Base-by-base conservation (phyloP, 2,113 vertebrate species). In the Vulpes lagopus region DNA sequence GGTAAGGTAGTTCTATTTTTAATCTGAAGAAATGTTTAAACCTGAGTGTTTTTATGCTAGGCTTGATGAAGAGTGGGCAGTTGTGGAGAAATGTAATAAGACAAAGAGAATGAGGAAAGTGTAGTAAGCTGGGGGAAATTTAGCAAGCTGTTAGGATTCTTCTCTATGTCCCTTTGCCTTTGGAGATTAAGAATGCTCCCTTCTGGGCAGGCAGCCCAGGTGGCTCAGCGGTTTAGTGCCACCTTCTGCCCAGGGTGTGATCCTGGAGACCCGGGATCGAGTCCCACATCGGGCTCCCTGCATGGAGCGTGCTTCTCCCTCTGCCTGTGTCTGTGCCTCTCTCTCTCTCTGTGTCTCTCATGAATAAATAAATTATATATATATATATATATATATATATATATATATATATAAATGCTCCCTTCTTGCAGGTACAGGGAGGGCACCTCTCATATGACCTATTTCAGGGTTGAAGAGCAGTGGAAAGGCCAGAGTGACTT, bases 101-200 rank as follows among this genome's bases (percentile, higher is more conserved):
- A 79, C 82, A 60, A 78, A 35, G 60, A 85, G 32, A 60, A 60
- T 79, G 60, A 91, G 57, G 64, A 91, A 67, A 59, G 69, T 78
- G 49, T 74, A 30, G 65, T 91, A 78, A 91, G 60, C 8, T 59
- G 35, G 71, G 27, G 60, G 65, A n/a, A 65, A 43, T 83, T 69
- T 91, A 90, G 60, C 60, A 95, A 51, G 67, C 9, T 78, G 35
- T 78, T 85, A 60, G 62, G 88, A 91, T 59, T 91, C 35, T 65
- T 91, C 30, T 78, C 49, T 32, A 2, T 59, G 60, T 59, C 35
- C 9, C 51, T 69, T 85, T 90, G 69, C 80, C 35, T 91, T 84
- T 69, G 53, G 89, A 53, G 23, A 60, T 69, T 69, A 49, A n/a
- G 32, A 80, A 35, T 85, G 30, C 23, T 51, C 71, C n/a, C 55